phyloP scores from a whole-genome alignment of 2,113 vertebrate species.

The Siniperca knerii region DNA sequence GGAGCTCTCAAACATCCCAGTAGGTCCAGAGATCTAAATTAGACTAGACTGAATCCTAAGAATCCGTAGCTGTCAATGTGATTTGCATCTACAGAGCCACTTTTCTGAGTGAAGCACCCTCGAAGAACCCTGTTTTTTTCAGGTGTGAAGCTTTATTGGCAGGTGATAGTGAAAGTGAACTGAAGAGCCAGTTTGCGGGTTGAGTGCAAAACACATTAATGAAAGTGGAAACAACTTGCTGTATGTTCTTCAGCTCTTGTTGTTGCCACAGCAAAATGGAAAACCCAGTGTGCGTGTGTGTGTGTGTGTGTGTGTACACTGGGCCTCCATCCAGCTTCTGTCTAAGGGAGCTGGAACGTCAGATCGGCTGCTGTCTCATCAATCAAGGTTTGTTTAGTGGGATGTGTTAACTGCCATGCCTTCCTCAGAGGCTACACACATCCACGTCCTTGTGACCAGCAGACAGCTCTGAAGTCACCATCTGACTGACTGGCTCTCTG shows the following conservation, averaged over 20 bases:
- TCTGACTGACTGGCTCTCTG: neutral
- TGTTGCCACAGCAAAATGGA: conserved; percentile 41
- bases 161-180: conserved; percentile 45
- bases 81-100: neutral
- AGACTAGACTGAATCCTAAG: neutral
- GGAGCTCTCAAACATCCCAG: conserved; percentile 1
- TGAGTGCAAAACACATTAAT: conserved; percentile 35
- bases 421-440: conserved; percentile 23
- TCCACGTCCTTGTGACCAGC: conserved; percentile 33
- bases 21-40: neutral
- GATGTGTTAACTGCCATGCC: conserved; percentile 34
- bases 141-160: conserved; percentile 33
- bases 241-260: conserved; percentile 9
- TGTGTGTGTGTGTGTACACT: conserved; percentile 11
- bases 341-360: neutral
- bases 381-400: conserved; percentile 41
- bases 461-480: conserved; percentile 36
- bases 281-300: neutral
- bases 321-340: conserved; percentile 33
- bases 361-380: conserved; percentile 44
- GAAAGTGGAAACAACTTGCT: conserved; percentile 19
- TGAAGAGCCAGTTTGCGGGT: conserved; percentile 38
- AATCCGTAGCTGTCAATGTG: neutral
- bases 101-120: neutral
- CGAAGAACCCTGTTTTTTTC: conserved; percentile 10